Conservation (phyloP, 2,113 vertebrate species). For the Oryzias woworae region DNA sequence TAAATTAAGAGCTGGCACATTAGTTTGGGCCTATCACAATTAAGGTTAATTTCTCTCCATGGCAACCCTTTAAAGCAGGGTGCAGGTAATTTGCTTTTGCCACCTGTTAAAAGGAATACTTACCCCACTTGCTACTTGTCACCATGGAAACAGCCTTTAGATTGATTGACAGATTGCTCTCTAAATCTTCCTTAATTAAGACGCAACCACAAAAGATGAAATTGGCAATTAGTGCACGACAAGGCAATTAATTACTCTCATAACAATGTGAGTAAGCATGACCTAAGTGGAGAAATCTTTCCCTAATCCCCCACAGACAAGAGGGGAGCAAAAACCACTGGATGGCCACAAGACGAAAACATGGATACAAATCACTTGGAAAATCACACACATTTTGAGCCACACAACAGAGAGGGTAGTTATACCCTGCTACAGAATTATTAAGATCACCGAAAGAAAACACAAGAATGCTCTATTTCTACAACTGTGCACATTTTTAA, state of each 20-base stretch:
- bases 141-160: constrained; percentile 59
- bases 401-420: not conserved
- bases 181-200: constrained; percentile 18
- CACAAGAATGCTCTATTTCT: not conserved
- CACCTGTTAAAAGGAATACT: constrained; percentile 37
- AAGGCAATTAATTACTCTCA: constrained; percentile 51
- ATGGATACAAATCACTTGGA: constrained; percentile 14
- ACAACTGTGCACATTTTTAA: too few species aligned
- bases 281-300: constrained; percentile 17
- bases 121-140: constrained; percentile 30
- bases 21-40: constrained; percentile 42
- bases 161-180: constrained; percentile 46
- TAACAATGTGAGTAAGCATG: constrained; percentile 31
- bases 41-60: constrained; percentile 56
- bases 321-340: constrained; percentile 9
- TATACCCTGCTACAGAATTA: not conserved
- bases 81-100: constrained; percentile 49
- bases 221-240: constrained; percentile 63
- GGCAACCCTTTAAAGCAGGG: constrained; percentile 51
- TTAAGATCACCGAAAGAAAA: not conserved
- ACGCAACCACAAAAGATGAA: constrained; percentile 36
- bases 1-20: constrained; percentile 29
- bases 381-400: not conserved
- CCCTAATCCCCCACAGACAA: constrained; percentile 36
- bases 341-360: not conserved